Evolutionary conservation across 2,888 invertebrate genomes (phyloP), one percentile per base, ranked within the genome.

Genomic region (Drosophila yooni): DNA sequence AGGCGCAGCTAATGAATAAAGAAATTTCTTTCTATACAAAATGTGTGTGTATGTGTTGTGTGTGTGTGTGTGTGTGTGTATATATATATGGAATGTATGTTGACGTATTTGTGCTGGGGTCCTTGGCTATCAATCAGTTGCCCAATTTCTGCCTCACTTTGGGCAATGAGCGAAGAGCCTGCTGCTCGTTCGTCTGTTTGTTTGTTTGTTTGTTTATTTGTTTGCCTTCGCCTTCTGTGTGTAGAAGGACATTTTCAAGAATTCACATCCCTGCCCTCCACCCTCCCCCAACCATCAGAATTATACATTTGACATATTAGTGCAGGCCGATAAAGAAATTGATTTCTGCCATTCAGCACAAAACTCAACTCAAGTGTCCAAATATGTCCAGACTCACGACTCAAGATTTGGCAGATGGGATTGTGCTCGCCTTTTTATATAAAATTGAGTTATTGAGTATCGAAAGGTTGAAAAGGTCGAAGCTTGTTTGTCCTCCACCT

Each of bases 301-400:
- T 84, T 86, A 88, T 80, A 80, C 75, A 82, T 88, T 87, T 87
- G 88, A 87, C 86, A 87, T 87, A 87, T 87, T 88, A 86, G 86
- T 79, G 80, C 71, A 71, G 86, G 84, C 60, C 85, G 85, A 83
- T 85, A 76, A 84, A 82, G 87, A 83, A 86, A 86, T 86, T 86
- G 85, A 86, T 86, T 86, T 87, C 76, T 86, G 84, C 80, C 81
- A 82, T 87, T 87, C 83, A 83, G 48, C 68, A 62, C 57, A 46
- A 77, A 74, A 74, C 77, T 64, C 58, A 77, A 67, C 54, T 65
- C 52, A 65, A 79, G 72, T 71, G 78, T 71, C 71, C 70, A 70
- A 71, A 70, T 67, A 68, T 74, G 64, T 77, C 61, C 63, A 62
- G 53, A 60, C 76, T 76, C 56, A 29, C 59, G 69, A 70, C 76